A percentile compares a stretch with the other conserved stretches of the same genome.
Evolutionary conservation across 35 echinoderm and acorn worm species (phyloP).

Genomic region (Apostichopus californicus): DNA sequence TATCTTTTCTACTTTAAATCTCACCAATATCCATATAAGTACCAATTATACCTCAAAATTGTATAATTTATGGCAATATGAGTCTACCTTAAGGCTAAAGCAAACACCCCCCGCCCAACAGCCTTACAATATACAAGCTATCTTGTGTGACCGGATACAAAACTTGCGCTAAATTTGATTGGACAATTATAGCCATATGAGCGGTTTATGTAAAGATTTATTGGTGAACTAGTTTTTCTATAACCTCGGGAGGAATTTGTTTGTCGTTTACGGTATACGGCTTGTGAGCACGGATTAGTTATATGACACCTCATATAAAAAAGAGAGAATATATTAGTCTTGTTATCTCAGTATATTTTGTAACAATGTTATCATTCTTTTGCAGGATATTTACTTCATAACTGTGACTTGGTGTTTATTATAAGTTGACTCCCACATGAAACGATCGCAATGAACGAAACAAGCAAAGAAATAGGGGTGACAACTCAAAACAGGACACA

Average conservation of each 20-base stretch:
- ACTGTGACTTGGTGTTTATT: no score
- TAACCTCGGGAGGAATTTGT: neutral
- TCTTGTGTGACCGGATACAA: neutral
- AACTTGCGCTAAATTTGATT: neutral
- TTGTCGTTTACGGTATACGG: neutral
- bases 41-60: neutral
- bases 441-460: no score
- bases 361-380: no score
- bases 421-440: no score
- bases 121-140: neutral
- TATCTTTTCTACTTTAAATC: neutral
- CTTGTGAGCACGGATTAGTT: neutral
- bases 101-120: neutral
- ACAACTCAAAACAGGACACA: no score
- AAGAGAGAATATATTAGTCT: no score
- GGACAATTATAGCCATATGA: neutral
- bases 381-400: no score
- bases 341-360: no score
- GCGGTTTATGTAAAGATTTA: neutral
- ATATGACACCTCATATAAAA: neutral
- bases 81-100: neutral
- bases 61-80: neutral
- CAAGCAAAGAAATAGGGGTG: no score
- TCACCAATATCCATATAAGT: neutral
- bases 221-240: neutral